Conservation (phyloP, 1,140 invertebrate species). For the Wiebesia pumilae region DNA sequence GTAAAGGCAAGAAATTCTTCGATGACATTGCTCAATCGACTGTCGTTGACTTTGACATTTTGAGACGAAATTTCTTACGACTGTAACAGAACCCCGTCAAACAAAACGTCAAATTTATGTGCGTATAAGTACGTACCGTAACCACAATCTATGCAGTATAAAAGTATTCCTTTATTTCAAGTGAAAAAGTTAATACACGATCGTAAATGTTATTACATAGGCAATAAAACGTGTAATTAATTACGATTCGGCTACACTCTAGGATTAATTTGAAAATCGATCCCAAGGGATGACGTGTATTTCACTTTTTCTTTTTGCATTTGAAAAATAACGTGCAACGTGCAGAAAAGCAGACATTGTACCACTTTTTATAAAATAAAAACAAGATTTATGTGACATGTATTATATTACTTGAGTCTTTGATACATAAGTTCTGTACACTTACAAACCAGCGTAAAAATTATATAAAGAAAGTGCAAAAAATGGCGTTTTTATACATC, state of each 20-base stretch:
- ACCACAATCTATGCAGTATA: slow-evolving; percentile 17
- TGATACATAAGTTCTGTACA: slow-evolving; percentile 50
- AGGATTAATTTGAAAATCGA: background rate
- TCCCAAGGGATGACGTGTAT: slow-evolving; percentile 9
- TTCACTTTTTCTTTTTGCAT: slow-evolving; percentile 1
- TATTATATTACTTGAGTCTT: slow-evolving; percentile 47
- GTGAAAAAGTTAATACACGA: background rate
- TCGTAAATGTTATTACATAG: slow-evolving; percentile 6
- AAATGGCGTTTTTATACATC: slow-evolving; percentile 32
- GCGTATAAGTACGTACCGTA: slow-evolving; percentile 37
- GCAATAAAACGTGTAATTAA: slow-evolving; percentile 8
- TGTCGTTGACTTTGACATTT: slow-evolving; percentile 18
- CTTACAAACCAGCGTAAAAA: slow-evolving; percentile 45
- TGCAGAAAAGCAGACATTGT: slow-evolving; percentile 41
- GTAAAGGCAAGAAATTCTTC: background rate
- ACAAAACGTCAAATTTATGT: slow-evolving; percentile 39
- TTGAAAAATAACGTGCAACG: slow-evolving; percentile 33
- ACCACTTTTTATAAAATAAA: slow-evolving; percentile 42
- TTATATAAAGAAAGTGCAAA: slow-evolving; percentile 42
- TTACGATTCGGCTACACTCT: background rate
- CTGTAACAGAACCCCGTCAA: background rate
- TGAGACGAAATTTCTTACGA: background rate
- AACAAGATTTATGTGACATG: slow-evolving; percentile 39
- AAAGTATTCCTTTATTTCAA: slow-evolving; percentile 27
- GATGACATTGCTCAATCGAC: background rate